Evolutionary conservation across 2,888 invertebrate genomes (phyloP), one percentile per base, ranked within the genome.

Genomic region (Pachymerium ferrugineum): DNA sequence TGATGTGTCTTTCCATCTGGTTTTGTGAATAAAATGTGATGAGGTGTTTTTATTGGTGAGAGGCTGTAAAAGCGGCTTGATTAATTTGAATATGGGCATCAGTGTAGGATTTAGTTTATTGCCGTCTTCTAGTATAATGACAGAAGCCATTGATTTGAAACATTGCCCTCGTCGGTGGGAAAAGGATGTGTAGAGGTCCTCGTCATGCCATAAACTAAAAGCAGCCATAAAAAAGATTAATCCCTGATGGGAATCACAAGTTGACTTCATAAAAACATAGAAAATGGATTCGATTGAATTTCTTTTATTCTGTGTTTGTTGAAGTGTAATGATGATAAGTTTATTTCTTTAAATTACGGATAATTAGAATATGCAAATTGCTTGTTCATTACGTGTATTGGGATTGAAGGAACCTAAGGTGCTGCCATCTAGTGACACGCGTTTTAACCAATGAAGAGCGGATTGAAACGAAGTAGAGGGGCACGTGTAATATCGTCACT

Each of bases 241-340:
- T 54, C 54, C 54, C 54, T 54, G 54, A 54, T 54, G 54, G 54
- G 54, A 54, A 54, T 54, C 54, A 54, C 54, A 54, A 54, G 54
- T 54, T 54, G 54, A 54, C 25, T 54, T 54, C 22, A 54, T 54
- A 54, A 54, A 54, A 54, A 54, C 54, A n/a, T n/a, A n/a, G n/a
- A n/a, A n/a, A n/a, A n/a, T n/a, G n/a, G n/a, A n/a, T n/a, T n/a
- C n/a, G n/a, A n/a, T n/a, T n/a, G n/a, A n/a, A n/a, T n/a, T n/a
- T n/a, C n/a, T n/a, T n/a, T n/a, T n/a, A n/a, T n/a, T n/a, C n/a
- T n/a, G n/a, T n/a, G n/a, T n/a, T n/a, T n/a, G n/a, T n/a, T n/a
- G n/a, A n/a, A n/a, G n/a, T n/a, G n/a, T n/a, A n/a, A n/a, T n/a
- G n/a, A n/a, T n/a, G n/a, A n/a, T n/a, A n/a, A n/a, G n/a, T n/a